Evolutionary conservation across 1,140 invertebrate genomes (phyloP), one percentile per base, ranked within the genome.

Genomic region (Brachionus sp.): DNA sequence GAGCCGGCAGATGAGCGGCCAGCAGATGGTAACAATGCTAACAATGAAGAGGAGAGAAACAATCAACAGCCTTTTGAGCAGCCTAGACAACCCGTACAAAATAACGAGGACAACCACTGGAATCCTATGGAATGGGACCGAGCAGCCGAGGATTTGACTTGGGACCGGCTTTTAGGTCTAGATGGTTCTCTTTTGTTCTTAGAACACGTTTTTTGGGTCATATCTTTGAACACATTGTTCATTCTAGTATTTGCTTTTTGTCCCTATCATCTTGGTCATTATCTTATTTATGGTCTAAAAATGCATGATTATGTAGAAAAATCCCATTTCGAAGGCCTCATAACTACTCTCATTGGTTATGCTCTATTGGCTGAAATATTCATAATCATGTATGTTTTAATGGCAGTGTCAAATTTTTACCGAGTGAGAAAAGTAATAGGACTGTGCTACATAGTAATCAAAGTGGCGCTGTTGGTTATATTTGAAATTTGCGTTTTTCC

Each of bases 191-290:
- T 99, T 35, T 93, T 97, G 13, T 99, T 99, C 87, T 90, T 99
- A 29, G 97, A 99, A 89, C 96, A 99, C 90, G 96, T 98, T 0
- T 98, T 99, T 87, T 99, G 97, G 97, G 96, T 98, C 7, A 94
- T 98, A 6, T 97, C 95, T 0, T 90, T 99, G 5, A 98, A 98
- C 87, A 97, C 96, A 4, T 90, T 98, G 19, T 98, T 98, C 88
- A 97, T 98, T 84, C 86, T 93, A 13, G 92, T 98, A 82, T 92
- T 92, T 88, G 97, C 97, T 44, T 98, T 97, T 86, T 95, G 93
- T 86, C 97, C 97, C 0, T 98, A 97, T 86, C 95, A 97, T 86
- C 95, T 98, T 89, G 97, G 97, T 2, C 92, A 94, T 84, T 92
- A 94, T 84, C 92, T 94, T 16, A 91, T 98, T 57, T 91, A 91